These are phyloP conservation scores for Pseudoatta argentina DNA, from an alignment of 1,140 invertebrate species.

Conservation along the genomic window DNA sequence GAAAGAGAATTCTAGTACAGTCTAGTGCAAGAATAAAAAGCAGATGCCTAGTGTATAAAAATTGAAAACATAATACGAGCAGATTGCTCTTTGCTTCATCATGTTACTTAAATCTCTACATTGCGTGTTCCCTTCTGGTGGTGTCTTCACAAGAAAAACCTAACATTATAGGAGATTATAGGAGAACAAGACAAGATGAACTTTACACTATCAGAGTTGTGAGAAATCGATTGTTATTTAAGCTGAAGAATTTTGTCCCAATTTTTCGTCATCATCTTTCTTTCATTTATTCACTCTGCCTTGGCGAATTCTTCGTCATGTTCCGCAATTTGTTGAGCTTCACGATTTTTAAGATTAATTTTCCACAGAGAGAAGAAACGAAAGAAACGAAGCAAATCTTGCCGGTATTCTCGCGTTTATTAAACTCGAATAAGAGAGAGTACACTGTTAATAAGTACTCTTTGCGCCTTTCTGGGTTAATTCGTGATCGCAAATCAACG, in stretches of 20 bases:
- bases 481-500: conserved; percentile 41
- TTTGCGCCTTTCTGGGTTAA: conserved; percentile 11
- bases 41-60: too few species aligned
- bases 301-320: background rate
- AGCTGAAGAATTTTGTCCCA: background rate
- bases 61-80: too few species aligned
- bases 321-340: background rate
- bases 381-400: background rate
- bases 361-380: background rate
- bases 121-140: too few species aligned
- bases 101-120: too few species aligned
- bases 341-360: conserved; percentile 15
- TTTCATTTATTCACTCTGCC: background rate
- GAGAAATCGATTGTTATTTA: background rate
- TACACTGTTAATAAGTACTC: background rate
- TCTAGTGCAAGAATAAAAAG: too few species aligned
- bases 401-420: background rate
- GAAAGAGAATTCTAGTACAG: too few species aligned
- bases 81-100: too few species aligned
- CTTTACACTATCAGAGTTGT: background rate
- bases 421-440: too few species aligned
- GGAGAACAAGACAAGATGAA: background rate
- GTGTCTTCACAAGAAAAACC: too few species aligned
- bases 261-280: background rate
- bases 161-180: background rate